phyloP scores from a whole-genome alignment of 2,113 vertebrate species.

The Micronisus gabar region DNA sequence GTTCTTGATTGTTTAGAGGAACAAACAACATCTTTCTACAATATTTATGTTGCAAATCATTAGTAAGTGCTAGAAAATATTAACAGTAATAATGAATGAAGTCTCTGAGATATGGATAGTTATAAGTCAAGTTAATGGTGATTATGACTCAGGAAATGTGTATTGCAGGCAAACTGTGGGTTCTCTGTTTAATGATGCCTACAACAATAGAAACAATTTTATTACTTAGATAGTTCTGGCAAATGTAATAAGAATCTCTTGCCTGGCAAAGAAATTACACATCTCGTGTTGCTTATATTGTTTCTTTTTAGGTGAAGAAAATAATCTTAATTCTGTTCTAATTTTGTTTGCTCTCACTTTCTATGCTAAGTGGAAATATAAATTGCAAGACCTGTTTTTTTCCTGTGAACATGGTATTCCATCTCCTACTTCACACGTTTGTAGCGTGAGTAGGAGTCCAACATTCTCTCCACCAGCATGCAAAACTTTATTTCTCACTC shows the following conservation, averaged over 20 bases:
- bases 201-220: not conserved
- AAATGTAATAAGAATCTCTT: not conserved
- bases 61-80: not conserved
- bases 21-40: not conserved
- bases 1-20: not conserved
- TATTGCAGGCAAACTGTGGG: not conserved
- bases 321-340: not conserved
- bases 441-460: rapidly evolving
- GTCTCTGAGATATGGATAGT: not conserved
- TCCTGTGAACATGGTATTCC: not conserved
- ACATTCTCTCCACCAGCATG: not conserved
- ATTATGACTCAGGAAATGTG: conserved; percentile 19
- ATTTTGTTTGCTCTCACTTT: not conserved
- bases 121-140: not conserved
- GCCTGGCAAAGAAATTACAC: not conserved
- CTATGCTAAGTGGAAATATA: not conserved
- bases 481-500: not conserved
- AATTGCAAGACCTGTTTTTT: not conserved
- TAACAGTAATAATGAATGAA: not conserved
- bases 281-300: not conserved
- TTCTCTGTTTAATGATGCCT: not conserved
- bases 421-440: not conserved
- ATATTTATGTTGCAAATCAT: not conserved
- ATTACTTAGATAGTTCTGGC: not conserved
- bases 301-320: not conserved